phyloP scores from a whole-genome alignment of 2,888 invertebrate species.

The Acleris holmiana region DNA sequence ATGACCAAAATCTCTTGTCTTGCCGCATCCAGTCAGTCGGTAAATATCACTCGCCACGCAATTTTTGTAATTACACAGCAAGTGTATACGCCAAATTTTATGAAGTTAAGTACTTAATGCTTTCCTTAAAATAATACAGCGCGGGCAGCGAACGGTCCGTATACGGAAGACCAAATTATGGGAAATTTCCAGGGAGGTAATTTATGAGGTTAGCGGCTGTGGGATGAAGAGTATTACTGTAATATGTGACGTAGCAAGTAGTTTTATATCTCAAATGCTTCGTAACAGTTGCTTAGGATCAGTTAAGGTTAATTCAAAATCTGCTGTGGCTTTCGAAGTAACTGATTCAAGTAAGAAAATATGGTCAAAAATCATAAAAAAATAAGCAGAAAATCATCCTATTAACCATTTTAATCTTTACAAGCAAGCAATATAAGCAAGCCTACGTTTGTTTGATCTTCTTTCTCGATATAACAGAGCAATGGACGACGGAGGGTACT shows the following conservation, averaged over 20 bases:
- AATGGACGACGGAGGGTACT: too few species aligned
- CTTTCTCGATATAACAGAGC: too few species aligned
- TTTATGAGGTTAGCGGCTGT: constrained; percentile 15
- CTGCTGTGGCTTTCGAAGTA: too few species aligned
- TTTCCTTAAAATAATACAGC: constrained; percentile 73
- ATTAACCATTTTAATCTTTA: too few species aligned
- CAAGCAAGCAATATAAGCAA: too few species aligned
- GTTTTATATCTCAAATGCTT: background rate
- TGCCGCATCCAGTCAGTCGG: constrained; percentile 48
- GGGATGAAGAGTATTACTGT: constrained; percentile 3
- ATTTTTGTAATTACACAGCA: constrained; percentile 74
- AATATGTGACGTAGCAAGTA: constrained; percentile 1
- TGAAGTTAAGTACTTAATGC: constrained; percentile 66
- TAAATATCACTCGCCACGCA: constrained; percentile 46
- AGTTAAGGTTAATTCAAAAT: too few species aligned
- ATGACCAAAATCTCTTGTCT: too few species aligned
- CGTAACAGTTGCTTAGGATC: too few species aligned
- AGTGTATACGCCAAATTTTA: constrained; percentile 68
- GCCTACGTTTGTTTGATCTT: too few species aligned
- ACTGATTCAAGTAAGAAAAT: too few species aligned
- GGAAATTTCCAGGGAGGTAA: constrained; percentile 24
- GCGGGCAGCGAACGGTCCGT: constrained; percentile 58
- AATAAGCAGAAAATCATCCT: too few species aligned
- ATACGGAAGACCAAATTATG: constrained; percentile 57
- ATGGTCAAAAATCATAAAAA: too few species aligned